These are phyloP conservation scores for Venturia canescens DNA, from an alignment of 1,140 invertebrate species.

Conservation along the genomic window DNA sequence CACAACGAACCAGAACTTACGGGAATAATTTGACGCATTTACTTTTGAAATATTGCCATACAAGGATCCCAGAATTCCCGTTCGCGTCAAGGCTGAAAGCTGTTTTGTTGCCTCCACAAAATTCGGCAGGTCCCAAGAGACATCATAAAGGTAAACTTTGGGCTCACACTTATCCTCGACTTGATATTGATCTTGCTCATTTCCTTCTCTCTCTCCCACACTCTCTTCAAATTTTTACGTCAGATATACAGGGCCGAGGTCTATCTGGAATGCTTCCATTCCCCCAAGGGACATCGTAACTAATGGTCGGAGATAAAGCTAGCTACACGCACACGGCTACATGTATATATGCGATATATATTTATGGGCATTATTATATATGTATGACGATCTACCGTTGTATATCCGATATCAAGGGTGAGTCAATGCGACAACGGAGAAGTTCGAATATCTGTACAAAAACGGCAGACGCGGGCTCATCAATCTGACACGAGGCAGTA, in stretches of 20 bases:
- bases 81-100: background rate
- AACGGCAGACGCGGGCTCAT: background rate
- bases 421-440: background rate
- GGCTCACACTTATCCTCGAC: background rate
- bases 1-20: conserved; percentile 48
- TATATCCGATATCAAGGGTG: conserved; percentile 10
- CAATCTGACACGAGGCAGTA: background rate
- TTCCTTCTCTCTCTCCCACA: background rate
- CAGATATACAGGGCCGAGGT: background rate
- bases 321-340: background rate
- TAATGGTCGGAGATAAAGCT: conserved; percentile 26
- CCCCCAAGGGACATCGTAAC: conserved; percentile 7
- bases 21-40: conserved; percentile 67
- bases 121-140: background rate
- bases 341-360: background rate
- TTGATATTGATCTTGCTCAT: conserved; percentile 17
- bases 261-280: conserved; percentile 17
- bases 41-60: conserved; percentile 67
- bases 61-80: conserved; percentile 15
- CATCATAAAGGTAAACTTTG: background rate
- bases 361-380: background rate
- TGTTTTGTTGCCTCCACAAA: background rate
- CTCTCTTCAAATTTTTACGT: conserved; percentile 8
- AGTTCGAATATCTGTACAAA: conserved; percentile 1
- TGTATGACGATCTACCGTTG: background rate